phyloP scores from a whole-genome alignment of 2,113 vertebrate genomes.

The Ciconia boyciana region DNA sequence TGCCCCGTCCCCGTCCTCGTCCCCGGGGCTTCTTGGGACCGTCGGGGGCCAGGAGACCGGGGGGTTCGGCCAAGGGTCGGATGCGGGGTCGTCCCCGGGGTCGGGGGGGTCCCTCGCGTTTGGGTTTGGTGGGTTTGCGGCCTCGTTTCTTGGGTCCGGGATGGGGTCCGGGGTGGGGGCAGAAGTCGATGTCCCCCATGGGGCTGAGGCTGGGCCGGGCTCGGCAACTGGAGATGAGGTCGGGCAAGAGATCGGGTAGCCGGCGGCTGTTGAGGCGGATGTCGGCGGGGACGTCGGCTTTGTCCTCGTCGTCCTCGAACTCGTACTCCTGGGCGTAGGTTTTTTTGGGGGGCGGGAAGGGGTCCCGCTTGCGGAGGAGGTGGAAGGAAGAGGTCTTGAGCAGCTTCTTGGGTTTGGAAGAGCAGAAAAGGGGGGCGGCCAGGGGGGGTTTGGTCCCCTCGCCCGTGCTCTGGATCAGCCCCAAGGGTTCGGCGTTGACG shows the following conservation, averaged over 20 bases:
- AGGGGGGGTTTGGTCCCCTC: conserved; percentile 69
- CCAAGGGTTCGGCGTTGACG: conserved; percentile 89
- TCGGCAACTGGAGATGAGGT: conserved; percentile 91
- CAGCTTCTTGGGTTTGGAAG: conserved; percentile 92
- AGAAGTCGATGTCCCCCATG: conserved; percentile 90
- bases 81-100: conserved; percentile 88
- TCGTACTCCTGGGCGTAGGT: conserved; percentile 94
- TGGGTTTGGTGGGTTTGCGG: conserved; percentile 88
- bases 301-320: conserved; percentile 92
- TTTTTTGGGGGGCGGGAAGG: conserved; percentile 87
- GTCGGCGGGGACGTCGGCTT: conserved; percentile 88
- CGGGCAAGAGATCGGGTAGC: conserved; percentile 84
- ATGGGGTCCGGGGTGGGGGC: conserved; percentile 79
- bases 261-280: conserved; percentile 91
- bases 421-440: conserved; percentile 89
- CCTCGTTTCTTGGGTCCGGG: conserved; percentile 86
- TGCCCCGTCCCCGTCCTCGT: conserved; percentile 64
- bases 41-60: conserved; percentile 71
- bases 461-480: conserved; percentile 83
- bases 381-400: conserved; percentile 93
- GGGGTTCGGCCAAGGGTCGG: conserved; percentile 83
- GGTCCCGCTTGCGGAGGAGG: conserved; percentile 86
- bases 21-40: conserved; percentile 45
- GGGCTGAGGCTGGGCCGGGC: conserved; percentile 81
- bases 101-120: conserved; percentile 86